Conservation (phyloP, 2,113 vertebrate species). For the Spizaetus ornatus region DNA sequence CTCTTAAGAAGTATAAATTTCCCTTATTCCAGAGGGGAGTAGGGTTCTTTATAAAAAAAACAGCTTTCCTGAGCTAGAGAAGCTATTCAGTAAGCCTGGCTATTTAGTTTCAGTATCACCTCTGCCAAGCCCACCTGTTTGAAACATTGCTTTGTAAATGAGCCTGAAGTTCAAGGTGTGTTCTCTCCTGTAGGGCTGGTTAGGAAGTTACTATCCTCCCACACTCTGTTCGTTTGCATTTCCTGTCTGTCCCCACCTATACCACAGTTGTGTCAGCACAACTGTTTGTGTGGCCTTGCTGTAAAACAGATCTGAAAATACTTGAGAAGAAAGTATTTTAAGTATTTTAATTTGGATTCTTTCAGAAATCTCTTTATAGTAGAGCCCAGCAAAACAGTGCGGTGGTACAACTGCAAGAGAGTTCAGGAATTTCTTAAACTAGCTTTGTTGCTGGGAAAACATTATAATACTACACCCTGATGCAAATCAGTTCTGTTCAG, state of each 20-base stretch:
- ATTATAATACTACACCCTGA: not conserved
- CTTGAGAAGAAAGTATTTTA: not conserved
- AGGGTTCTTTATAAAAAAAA: not conserved
- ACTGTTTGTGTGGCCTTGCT: constrained; percentile 4
- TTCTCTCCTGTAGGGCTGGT: not conserved
- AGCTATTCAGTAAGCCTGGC: not conserved
- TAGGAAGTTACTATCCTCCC: not conserved
- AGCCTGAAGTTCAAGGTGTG: not conserved
- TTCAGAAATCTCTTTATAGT: not conserved
- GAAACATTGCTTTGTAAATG: not conserved
- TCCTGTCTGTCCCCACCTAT: constrained; percentile 21
- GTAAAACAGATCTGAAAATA: not conserved
- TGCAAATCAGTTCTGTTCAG: not conserved
- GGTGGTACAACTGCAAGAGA: not conserved
- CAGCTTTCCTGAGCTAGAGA: not conserved
- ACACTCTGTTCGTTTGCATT: not conserved
- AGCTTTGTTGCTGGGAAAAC: not conserved
- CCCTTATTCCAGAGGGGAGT: not conserved
- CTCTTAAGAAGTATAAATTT: not conserved
- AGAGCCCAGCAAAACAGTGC: not conserved
- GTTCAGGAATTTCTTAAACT: not conserved
- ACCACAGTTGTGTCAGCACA: not conserved
- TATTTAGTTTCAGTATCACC: not conserved
- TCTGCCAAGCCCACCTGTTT: not conserved
- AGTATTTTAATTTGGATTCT: not conserved